These are phyloP conservation scores for Rana temporaria DNA, from an alignment of 2,113 vertebrate species.

Conservation along the genomic window DNA sequence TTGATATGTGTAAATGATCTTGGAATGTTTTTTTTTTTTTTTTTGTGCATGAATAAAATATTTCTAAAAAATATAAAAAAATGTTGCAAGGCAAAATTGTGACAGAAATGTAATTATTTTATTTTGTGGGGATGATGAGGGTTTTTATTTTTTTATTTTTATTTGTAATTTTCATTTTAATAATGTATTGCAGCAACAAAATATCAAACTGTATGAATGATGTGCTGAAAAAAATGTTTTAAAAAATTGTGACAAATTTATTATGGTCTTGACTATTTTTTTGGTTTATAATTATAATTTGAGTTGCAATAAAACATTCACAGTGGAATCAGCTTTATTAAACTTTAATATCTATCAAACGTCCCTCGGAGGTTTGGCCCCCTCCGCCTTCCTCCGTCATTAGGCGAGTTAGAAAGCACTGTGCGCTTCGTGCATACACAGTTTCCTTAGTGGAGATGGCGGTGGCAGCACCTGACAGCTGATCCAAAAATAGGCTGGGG, in stretches of 20 bases:
- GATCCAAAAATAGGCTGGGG: too few relatives aligned
- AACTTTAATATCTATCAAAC: conserved; percentile 17
- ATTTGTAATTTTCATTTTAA: conserved; percentile 30
- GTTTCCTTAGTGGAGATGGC: too few relatives aligned
- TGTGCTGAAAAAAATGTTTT: conserved; percentile 47
- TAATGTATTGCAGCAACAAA: conserved; percentile 38
- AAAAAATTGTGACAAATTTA: conserved; percentile 44
- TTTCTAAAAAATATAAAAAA: conserved; percentile 45
- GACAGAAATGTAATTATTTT: conserved; percentile 32
- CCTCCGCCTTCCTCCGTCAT: too few relatives aligned
- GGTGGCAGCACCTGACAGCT: too few relatives aligned
- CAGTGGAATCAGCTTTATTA: conserved; percentile 28
- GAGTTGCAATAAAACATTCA: conserved; percentile 48
- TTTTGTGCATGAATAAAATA: conserved; percentile 48
- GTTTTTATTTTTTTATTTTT: conserved; percentile 11
- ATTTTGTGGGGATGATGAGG: neutral
- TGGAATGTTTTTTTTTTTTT: conserved; percentile 52
- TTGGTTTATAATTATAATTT: conserved; percentile 27
- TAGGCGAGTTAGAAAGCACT: neutral
- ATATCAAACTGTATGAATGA: conserved; percentile 52
- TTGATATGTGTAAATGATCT: conserved; percentile 56
- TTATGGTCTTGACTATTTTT: conserved; percentile 33
- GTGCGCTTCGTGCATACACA: neutral
- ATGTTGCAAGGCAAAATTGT: conserved; percentile 50
- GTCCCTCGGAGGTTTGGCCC: too few relatives aligned